Evolutionary conservation across 2,888 invertebrate genomes (phyloP).

Genomic region (Hemicrepidius hirtus): DNA sequence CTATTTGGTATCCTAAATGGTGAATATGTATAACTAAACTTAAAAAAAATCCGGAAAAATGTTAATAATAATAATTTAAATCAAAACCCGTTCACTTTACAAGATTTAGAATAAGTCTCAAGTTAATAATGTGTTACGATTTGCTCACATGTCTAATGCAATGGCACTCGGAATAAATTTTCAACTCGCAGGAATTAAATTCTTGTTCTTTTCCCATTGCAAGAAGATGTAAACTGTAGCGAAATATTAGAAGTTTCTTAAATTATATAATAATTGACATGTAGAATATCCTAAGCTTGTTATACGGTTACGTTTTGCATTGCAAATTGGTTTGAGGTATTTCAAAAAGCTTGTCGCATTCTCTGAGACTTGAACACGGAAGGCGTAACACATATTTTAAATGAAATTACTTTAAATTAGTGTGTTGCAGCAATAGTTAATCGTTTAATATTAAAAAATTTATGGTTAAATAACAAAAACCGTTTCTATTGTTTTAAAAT

Average conservation of each 20-base stretch:
- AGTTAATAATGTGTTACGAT: neutral
- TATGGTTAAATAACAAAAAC: too few species aligned
- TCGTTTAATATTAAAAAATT: too few species aligned
- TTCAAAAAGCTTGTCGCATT: constrained; percentile 13
- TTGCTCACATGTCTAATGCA: neutral
- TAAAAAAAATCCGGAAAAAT: neutral
- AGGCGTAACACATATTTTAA: too few species aligned
- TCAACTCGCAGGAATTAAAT: neutral
- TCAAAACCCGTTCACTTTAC: neutral
- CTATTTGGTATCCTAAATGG: constrained; percentile 8
- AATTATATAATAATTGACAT: constrained; percentile 27
- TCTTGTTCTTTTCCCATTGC: neutral
- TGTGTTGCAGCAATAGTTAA: too few species aligned
- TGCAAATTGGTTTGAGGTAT: constrained; percentile 12
- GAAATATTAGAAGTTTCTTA: neutral
- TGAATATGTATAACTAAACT: neutral
- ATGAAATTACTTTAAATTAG: too few species aligned
- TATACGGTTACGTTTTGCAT: constrained; percentile 15
- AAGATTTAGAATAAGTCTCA: neutral
- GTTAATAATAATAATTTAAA: constrained; percentile 1
- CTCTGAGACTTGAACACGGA: neutral
- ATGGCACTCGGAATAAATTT: neutral
- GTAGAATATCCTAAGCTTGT: constrained; percentile 1
- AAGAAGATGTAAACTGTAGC: neutral
- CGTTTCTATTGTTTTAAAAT: too few species aligned